A percentile compares a stretch with the other conserved stretches of the same genome.
Evolutionary conservation across 2,113 vertebrate genomes (phyloP).

Genomic region (Ranitomeya variabilis): DNA sequence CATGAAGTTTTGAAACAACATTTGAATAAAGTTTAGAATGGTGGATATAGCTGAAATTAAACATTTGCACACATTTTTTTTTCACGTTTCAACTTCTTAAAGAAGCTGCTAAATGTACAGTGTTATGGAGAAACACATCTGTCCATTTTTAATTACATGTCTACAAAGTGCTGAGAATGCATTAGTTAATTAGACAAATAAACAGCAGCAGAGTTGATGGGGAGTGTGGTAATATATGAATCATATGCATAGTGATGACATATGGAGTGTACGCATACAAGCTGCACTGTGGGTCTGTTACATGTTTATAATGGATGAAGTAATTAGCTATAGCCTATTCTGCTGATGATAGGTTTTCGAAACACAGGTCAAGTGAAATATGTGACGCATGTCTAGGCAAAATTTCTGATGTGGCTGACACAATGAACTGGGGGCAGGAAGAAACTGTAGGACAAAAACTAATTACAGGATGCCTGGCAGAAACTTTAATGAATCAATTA

Average conservation of each 20-base stretch:
- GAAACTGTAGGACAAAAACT: conserved; percentile 28
- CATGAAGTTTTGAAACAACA: not conserved
- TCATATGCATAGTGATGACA: conserved; percentile 7
- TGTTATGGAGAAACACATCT: not conserved
- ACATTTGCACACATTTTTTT: too few relatives aligned
- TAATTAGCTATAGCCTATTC: conserved; percentile 24
- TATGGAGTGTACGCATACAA: not conserved
- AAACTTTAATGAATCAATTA: conserved; percentile 42
- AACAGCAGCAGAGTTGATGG: not conserved
- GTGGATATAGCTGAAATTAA: too few relatives aligned
- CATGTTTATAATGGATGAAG: conserved; percentile 17
- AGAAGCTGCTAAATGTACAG: not conserved
- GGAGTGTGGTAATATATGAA: conserved; percentile 4
- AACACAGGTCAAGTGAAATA: conserved; percentile 35
- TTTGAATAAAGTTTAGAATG: not conserved
- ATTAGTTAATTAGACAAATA: conserved; percentile 3
- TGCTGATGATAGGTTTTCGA: conserved; percentile 10
- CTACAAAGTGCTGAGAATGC: not conserved
- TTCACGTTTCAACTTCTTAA: not conserved
- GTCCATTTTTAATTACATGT: not conserved
- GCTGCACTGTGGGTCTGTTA: not conserved
- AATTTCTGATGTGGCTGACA: conserved; percentile 27
- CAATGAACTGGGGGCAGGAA: conserved; percentile 40
- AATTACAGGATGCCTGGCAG: conserved; percentile 51
- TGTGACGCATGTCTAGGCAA: not conserved